These are phyloP conservation scores for Xenentodon cancila DNA, from an alignment of 2,797 vertebrate genomes.

Conservation along the genomic window DNA sequence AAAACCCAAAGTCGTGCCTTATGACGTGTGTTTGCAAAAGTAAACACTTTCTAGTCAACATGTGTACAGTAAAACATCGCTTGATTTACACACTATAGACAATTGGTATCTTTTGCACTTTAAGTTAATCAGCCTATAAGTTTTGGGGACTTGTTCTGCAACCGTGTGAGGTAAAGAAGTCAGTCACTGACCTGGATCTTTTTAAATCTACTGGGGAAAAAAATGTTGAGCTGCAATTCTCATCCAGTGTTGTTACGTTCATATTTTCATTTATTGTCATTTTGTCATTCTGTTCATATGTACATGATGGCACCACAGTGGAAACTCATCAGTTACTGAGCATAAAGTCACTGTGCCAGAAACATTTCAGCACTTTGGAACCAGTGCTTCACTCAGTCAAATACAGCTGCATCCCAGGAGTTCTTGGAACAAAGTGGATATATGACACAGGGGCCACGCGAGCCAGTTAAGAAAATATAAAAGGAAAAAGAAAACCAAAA, in stretches of 20 bases:
- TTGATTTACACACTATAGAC: background rate
- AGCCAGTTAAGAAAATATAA: too few species aligned
- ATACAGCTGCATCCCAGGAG: slow-evolving; percentile 41
- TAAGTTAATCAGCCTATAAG: background rate
- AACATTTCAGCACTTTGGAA: slow-evolving; percentile 39
- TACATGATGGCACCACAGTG: slow-evolving; percentile 16
- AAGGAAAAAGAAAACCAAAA: too few species aligned
- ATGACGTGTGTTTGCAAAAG: background rate
- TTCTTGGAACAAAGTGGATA: slow-evolving; percentile 7
- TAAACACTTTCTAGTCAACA: background rate
- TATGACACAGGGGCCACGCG: too few species aligned
- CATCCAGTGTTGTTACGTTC: background rate
- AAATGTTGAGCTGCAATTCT: background rate
- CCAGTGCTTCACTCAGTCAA: slow-evolving; percentile 21
- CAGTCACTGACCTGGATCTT: slow-evolving; percentile 4
- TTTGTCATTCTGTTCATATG: slow-evolving; percentile 11
- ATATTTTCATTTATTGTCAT: slow-evolving; percentile 13
- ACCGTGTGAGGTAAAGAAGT: slow-evolving; percentile 4
- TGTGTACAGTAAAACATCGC: background rate
- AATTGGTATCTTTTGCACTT: background rate
- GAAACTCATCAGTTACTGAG: slow-evolving; percentile 13
- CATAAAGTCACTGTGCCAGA: slow-evolving; percentile 25
- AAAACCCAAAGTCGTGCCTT: background rate
- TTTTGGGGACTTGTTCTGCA: background rate
- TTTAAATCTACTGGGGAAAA: background rate